Evolutionary conservation across 2,888 invertebrate genomes (phyloP).

Genomic region (Chrysotoxum bicinctum): DNA sequence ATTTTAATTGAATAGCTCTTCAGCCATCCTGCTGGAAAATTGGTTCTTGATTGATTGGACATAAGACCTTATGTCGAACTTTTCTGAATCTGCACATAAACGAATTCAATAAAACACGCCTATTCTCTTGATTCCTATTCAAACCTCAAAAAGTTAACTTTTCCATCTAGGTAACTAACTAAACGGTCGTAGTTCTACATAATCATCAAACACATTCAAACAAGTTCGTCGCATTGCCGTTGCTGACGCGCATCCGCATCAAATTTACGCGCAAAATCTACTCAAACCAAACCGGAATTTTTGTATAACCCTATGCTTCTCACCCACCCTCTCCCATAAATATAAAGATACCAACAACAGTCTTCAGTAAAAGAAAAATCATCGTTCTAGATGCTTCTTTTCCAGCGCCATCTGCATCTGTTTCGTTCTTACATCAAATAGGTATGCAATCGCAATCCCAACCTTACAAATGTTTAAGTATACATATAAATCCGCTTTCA

Average conservation of each 20-base stretch:
- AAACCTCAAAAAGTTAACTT: neutral
- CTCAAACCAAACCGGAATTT: conserved; percentile 24
- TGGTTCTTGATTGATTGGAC: no score
- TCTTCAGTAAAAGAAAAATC: neutral
- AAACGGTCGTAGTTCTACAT: neutral
- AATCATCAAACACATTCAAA: conserved; percentile 20
- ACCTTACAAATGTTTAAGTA: neutral
- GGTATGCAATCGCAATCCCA: no score
- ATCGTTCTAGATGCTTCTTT: conserved; percentile 1
- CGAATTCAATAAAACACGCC: neutral
- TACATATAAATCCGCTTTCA: neutral
- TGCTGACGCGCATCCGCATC: conserved; percentile 15
- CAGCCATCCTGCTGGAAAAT: no score
- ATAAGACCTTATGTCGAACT: no score
- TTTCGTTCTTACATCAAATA: neutral
- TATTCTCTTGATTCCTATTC: neutral
- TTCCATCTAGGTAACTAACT: neutral
- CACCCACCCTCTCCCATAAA: no score
- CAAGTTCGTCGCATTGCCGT: conserved; percentile 27
- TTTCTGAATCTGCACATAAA: no score
- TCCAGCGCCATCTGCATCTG: neutral
- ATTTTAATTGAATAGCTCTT: no score
- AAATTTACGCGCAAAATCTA: conserved; percentile 23
- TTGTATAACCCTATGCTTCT: neutral
- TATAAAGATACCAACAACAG: neutral